Evolutionary conservation across 1,140 invertebrate species (phyloP), one percentile per base, ranked within the genome.

Genomic region (Apolygus lucorum): DNA sequence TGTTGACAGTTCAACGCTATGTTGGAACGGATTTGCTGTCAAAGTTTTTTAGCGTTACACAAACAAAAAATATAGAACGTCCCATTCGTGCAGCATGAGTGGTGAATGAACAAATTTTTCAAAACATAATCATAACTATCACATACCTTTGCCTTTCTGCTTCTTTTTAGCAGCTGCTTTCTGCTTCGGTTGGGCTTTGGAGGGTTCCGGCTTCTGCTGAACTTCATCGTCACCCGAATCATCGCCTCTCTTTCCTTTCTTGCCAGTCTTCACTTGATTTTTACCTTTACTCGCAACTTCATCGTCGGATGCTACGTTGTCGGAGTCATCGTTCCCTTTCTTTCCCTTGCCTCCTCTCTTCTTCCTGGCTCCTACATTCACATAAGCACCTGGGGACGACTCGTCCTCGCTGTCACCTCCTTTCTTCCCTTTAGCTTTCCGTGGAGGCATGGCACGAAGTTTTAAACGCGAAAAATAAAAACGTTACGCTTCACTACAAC

Each of bases 301-400:
- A 62, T 79, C 75, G 75, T 81, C 81, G 28, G 80, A 65, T 28
- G 64, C 63, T 11, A 34, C 22, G n/a, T 81, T 78, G 21, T 68
- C 42, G 17, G 13, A 52, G 54, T 72, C 71, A 17, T 75, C 76
- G 25, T 68, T 63, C 42, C 54, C 67, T 26, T 68, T 34, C 17
- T 78, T 77, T 67, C 75, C 78, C 71, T 81, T 79, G 72, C 79
- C 76, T 74, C 34, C 34, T 42, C 79, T 80, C 70, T 78, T 73
- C 68, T 76, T 76, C 0, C 34, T 63, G 62, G 75, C 73, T 29
- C 69, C 73, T 72, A 77, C 70, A 72, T 71, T 70, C 67, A 74
- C 68, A 52, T 73, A 80, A n/a, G 81, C 82, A 70, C 79, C 77
- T 68, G 84, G 83, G 74, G 79, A 81, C 74, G 79, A 80, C 67